These are phyloP conservation scores for Coleophora flavipennella DNA, from an alignment of 2,888 invertebrate genomes.

Conservation along the genomic window DNA sequence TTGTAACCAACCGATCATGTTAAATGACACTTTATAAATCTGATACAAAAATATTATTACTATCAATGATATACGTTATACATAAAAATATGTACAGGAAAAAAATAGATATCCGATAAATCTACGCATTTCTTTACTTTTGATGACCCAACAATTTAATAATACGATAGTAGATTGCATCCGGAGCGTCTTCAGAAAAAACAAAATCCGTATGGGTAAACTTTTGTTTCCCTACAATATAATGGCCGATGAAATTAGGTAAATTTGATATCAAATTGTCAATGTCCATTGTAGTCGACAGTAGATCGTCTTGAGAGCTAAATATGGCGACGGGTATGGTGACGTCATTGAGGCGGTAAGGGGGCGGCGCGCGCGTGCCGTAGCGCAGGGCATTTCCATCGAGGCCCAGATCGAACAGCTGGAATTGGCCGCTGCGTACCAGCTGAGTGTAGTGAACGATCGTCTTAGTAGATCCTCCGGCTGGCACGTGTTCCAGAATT, in stretches of 20 bases:
- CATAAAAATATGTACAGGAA: no score
- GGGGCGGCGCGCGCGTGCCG: slow-evolving; percentile 16
- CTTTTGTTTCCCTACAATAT: slow-evolving; percentile 18
- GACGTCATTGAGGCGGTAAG: slow-evolving; percentile 23
- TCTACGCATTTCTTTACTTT: no score
- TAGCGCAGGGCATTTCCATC: slow-evolving; percentile 21
- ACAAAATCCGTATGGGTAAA: slow-evolving; percentile 39
- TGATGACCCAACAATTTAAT: no score
- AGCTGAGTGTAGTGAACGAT: slow-evolving; percentile 36
- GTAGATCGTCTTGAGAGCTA: slow-evolving; percentile 30
- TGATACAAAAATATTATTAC: no score
- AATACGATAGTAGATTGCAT: background rate
- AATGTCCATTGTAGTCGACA: slow-evolving; percentile 25
- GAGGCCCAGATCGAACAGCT: slow-evolving; percentile 27
- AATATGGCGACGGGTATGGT: slow-evolving; percentile 28
- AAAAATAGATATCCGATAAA: no score
- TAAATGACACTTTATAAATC: no score
- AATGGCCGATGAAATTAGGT: slow-evolving; percentile 21
- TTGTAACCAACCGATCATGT: no score
- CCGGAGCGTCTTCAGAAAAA: slow-evolving; percentile 25
- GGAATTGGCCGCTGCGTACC: slow-evolving; percentile 29
- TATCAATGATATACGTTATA: no score
- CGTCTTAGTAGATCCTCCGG: slow-evolving; percentile 32
- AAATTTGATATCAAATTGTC: slow-evolving; percentile 20
- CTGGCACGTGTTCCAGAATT: slow-evolving; percentile 19